These are phyloP conservation scores for Eurypyga helias DNA, from an alignment of 2,113 vertebrate genomes.

Conservation along the genomic window DNA sequence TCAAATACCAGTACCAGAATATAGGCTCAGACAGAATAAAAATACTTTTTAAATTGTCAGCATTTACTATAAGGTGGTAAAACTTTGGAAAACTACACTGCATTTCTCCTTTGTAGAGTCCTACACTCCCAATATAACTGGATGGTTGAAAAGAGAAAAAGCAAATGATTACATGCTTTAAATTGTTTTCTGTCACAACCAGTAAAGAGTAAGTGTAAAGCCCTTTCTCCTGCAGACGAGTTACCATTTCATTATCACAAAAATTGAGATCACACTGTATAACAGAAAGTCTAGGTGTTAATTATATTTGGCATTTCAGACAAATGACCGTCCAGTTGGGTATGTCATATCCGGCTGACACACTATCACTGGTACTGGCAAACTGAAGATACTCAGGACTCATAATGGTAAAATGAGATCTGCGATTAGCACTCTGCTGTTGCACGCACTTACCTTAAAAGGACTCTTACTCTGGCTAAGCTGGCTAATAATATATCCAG, in stretches of 20 bases:
- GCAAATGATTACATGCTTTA: not conserved
- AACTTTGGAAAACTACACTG: not conserved
- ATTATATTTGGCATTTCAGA: not conserved
- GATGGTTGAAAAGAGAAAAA: not conserved
- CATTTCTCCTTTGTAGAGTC: not conserved
- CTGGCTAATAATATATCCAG: constrained; percentile 87
- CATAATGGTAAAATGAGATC: not conserved
- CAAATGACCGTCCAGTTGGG: not conserved
- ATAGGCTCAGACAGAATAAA: not conserved
- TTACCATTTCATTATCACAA: not conserved
- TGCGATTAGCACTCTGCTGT: not conserved
- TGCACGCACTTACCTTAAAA: constrained; percentile 78
- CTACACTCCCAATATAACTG: not conserved
- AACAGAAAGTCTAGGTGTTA: not conserved
- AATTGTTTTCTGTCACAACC: not conserved
- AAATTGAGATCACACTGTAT: not conserved
- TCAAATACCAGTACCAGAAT: not conserved
- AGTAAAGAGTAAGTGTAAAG: not conserved
- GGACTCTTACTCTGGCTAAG: constrained; percentile 85
- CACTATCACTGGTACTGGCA: not conserved
- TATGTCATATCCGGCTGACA: not conserved
- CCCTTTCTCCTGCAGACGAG: not conserved
- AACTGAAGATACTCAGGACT: not conserved
- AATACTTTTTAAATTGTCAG: not conserved
- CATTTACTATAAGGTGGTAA: not conserved